Base-by-base conservation (phyloP, 1,140 invertebrate genomes). In the Berghia stephanieae region DNA sequence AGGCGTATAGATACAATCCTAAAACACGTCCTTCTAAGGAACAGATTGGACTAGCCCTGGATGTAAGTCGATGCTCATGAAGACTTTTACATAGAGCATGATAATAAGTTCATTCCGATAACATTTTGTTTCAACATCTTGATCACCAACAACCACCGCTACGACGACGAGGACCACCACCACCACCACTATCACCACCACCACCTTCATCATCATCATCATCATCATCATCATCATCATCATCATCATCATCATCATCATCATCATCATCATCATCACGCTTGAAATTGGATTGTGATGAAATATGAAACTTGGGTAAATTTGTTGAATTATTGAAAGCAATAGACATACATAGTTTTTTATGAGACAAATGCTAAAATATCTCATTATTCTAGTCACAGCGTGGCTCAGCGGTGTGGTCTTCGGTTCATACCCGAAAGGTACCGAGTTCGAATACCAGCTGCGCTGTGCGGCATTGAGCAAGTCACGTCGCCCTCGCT, bases 21-120 rank as follows among this genome's bases (percentile, higher is more conserved):
- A 80, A 68, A 13, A 81, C 80, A 16, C 75, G 67, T 31, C 80
- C 77, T 16, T 67, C 79, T 10, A 46, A 78, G 36, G 34, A 78
- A n/a, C 80, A 83, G 44, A 77, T 86, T 3, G 72, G 40, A 4
- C 43, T 83, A n/a, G 80, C 84, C 1, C n/a, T 87, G n/a, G 70
- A 81, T 5, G 74, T 76, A 38, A 68, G 74, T 43, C 24, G 24
- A 60, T 8, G 24, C 31, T 13, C 31, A 13, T 24, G 21, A 27
- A 13, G 57, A 8, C 21, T 6, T 8, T n/a, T 24, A 24, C 6
- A 24, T n/a, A 8, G 6, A 13, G 31, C 6, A 60, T 60, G 8
- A 60, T 60, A 60, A 24, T 6, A 60, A 8, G 8, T 13, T 6
- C 21, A 24, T 60, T 8, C 24, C 8, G 8, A 27, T 13, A 18